These are phyloP conservation scores for Hycleus cichorii DNA, from an alignment of 1,140 invertebrate genomes.

Conservation along the genomic window DNA sequence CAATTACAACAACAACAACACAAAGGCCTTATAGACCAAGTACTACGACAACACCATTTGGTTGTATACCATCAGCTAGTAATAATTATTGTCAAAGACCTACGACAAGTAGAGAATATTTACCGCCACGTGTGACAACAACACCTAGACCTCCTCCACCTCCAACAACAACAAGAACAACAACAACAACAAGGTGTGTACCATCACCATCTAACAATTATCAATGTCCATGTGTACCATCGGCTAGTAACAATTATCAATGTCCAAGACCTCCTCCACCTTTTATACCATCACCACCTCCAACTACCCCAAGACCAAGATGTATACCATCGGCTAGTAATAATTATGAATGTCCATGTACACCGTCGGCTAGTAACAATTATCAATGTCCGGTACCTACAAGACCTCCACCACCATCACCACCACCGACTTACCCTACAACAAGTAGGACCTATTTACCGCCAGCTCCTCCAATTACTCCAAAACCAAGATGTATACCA, in stretches of 20 bases:
- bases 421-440: not conserved
- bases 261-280: not conserved
- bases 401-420: slow-evolving; percentile 1
- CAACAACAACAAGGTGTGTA: not conserved
- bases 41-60: not conserved
- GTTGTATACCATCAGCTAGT: not conserved
- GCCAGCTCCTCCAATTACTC: slow-evolving; percentile 1
- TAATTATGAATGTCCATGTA: not conserved
- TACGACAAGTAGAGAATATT: not conserved
- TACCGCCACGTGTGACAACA: not conserved
- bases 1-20: not conserved
- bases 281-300: not conserved
- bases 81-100: not conserved
- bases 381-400: not conserved
- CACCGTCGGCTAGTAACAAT: not conserved
- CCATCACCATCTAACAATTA: not conserved
- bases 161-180: slow-evolving; percentile 3
- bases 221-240: not conserved
- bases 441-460: slow-evolving; percentile 3
- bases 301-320: slow-evolving; percentile 6
- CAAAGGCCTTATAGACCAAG: slow-evolving; percentile 10
- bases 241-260: not conserved
- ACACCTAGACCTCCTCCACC: not conserved
- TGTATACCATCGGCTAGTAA: not conserved
- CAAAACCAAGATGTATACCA: not conserved